Conservation (phyloP, 2,113 vertebrate genomes). For the Leucoraja erinaceus region DNA sequence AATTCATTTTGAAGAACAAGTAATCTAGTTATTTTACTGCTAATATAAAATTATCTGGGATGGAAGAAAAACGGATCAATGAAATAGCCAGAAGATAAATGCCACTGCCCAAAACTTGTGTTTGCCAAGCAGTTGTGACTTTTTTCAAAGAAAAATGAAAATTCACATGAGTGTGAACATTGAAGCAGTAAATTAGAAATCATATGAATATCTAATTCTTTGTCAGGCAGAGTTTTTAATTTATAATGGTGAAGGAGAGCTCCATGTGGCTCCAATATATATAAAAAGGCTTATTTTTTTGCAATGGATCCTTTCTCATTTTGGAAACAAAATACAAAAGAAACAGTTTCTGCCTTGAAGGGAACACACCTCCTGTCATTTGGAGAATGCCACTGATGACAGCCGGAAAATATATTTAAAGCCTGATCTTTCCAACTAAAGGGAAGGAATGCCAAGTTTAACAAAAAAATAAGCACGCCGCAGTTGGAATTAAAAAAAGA, state of each 20-base stretch:
- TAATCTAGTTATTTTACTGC: neutral
- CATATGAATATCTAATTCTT: neutral
- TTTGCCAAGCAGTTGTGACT: neutral
- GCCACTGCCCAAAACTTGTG: neutral
- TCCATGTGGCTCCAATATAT: no score
- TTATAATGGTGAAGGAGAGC: neutral
- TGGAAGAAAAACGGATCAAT: neutral
- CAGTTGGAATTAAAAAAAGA: neutral
- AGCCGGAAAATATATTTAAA: neutral
- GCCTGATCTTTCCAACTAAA: neutral
- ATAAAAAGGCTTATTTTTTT: neutral
- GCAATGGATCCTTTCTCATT: neutral
- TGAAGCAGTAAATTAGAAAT: neutral
- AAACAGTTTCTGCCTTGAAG: neutral
- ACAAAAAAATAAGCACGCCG: neutral
- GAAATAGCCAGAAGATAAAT: slow-evolving; percentile 16
- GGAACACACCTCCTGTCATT: neutral
- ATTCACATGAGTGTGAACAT: neutral
- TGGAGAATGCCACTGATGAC: neutral
- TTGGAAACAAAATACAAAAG: neutral
- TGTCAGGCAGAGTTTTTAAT: neutral
- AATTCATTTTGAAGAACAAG: neutral
- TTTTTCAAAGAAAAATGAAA: neutral
- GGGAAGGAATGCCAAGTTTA: neutral
- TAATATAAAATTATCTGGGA: neutral